A percentile compares a stretch with the other conserved stretches of the same genome.
Conservation (phyloP, 2,888 invertebrate species). For the Drosophila meridionalis region DNA sequence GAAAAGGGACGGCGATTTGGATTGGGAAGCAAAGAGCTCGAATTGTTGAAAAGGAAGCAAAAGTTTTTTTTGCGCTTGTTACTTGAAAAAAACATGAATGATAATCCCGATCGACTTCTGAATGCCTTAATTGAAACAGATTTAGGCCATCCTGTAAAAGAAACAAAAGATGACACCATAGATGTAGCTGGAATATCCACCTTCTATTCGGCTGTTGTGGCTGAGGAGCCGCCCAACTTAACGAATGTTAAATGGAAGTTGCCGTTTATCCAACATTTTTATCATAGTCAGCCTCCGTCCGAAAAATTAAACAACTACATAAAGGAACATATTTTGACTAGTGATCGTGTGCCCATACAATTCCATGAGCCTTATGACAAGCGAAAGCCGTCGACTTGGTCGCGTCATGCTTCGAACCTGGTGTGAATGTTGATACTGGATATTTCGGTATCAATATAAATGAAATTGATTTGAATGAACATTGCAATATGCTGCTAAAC, state of each 20-base stretch:
- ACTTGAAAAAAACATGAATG: background rate
- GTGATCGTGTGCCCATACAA: background rate
- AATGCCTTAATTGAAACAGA: background rate
- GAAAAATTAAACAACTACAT: background rate
- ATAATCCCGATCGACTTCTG: conserved; percentile 3
- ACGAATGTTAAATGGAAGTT: background rate
- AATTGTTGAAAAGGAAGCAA: background rate
- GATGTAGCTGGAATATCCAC: background rate
- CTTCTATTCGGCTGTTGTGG: conserved; percentile 22
- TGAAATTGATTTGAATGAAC: no score
- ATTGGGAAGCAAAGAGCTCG: conserved; percentile 23
- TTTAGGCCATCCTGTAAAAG: background rate
- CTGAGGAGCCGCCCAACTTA: background rate
- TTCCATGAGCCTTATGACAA: conserved; percentile 25
- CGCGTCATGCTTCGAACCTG: conserved; percentile 32
- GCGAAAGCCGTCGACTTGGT: conserved; percentile 6
- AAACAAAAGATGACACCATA: fast-evolving
- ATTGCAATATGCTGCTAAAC: no score
- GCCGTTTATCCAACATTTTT: background rate
- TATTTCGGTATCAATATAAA: background rate
- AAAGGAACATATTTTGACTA: conserved; percentile 7
- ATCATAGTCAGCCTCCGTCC: background rate
- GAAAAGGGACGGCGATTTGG: conserved; percentile 32
- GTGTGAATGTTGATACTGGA: background rate
- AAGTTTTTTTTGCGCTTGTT: conserved; percentile 8